A percentile compares a stretch with the other conserved stretches of the same genome.
Evolutionary conservation across 2,113 vertebrate species (phyloP).

Genomic region (Cynocephalus volans): DNA sequence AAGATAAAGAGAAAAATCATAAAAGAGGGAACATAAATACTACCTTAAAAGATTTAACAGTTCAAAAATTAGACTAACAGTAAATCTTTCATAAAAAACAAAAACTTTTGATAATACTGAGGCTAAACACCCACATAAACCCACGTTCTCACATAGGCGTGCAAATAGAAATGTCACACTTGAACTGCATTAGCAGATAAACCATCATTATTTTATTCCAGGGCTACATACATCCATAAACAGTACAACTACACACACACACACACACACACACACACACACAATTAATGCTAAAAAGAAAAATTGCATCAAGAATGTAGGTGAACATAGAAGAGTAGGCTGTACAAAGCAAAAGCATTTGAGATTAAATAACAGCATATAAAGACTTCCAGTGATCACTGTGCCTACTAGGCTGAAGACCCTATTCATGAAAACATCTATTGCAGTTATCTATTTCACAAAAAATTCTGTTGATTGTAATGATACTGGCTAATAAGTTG

Average conservation of each 20-base stretch:
- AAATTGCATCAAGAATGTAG: neutral
- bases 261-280: neutral
- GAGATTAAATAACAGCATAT: neutral
- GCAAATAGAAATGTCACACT: neutral
- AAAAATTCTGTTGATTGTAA: neutral
- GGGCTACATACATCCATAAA: neutral
- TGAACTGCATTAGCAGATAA: neutral
- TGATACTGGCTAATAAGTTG: neutral
- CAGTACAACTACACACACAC: neutral
- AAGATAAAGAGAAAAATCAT: neutral
- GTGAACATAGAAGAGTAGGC: neutral
- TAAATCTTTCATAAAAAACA: neutral
- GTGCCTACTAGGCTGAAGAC: neutral
- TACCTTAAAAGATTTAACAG: neutral
- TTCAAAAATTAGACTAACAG: neutral
- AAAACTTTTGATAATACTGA: neutral
- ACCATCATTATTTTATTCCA: neutral
- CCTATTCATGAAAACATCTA: neutral
- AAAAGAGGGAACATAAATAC: neutral
- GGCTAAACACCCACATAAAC: neutral
- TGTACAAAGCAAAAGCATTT: neutral
- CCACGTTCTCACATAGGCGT: neutral
- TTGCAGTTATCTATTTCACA: neutral
- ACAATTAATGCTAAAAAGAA: neutral
- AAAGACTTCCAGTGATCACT: neutral